Conservation (phyloP, 92 coral and sea anemone genomes). For the Phymanthus crucifer region DNA sequence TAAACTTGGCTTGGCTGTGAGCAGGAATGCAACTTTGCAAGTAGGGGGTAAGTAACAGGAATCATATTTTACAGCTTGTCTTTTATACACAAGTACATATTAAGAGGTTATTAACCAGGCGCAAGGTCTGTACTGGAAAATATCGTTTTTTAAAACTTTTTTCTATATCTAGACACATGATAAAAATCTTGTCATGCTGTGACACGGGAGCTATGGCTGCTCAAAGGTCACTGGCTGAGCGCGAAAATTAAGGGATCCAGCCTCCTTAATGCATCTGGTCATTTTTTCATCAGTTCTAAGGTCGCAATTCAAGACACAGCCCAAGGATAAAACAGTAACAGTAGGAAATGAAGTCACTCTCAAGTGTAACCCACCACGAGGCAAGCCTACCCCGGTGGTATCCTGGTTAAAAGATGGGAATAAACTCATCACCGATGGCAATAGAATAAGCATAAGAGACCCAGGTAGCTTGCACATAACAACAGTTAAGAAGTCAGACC, state of each 20-base stretch:
- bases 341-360: constrained; percentile 64
- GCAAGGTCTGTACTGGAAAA: too few species aligned
- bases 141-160: too few species aligned
- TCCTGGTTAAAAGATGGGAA: constrained; percentile 73
- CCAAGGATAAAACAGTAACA: constrained; percentile 48
- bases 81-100: too few species aligned
- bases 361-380: constrained; percentile 83
- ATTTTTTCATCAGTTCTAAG: constrained; percentile 50
- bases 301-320: constrained; percentile 61
- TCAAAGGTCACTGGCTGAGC: too few species aligned
- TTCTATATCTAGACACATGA: too few species aligned
- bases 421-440: constrained; percentile 37
- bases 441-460: constrained; percentile 45
- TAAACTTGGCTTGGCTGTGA: constrained; percentile 54
- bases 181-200: too few species aligned
- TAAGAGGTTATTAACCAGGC: too few species aligned
- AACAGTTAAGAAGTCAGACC: constrained; percentile 65
- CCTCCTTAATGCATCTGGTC: not conserved
- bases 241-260: too few species aligned
- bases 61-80: not conserved
- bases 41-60: constrained; percentile 76
- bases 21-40: constrained; percentile 69
- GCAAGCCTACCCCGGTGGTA: constrained; percentile 77
- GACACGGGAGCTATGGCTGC: too few species aligned
- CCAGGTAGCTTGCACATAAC: constrained; percentile 73